Evolutionary conservation across 2,888 invertebrate species (phyloP), one percentile per base, ranked within the genome.

Genomic region (Hyalella azteca): DNA sequence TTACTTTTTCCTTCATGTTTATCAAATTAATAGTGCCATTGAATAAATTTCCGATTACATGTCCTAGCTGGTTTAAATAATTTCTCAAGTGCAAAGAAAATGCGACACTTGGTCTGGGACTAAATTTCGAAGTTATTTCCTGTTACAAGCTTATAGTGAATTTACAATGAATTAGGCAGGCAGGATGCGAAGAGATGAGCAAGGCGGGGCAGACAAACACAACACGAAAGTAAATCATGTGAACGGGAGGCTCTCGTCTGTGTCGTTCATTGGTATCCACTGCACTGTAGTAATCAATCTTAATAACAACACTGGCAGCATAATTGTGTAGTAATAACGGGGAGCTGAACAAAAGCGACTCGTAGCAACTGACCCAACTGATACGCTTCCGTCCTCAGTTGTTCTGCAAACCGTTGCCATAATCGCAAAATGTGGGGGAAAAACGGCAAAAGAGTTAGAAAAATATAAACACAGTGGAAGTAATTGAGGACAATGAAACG

Each of bases 311-410:
- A 36, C 22, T 66, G 66, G 66, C 66, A 32, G 36, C 29, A 54
- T 54, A 54, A 29, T 54, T 66, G 32, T 66, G 29, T 32, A 66
- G 19, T 32, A 36, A 19, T 66, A 66, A 66, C 66, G 32, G 66
- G 66, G 66, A 66, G 36, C 32, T 66, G 36, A 66, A 66, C 66
- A 66, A 66, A 59, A 36, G 66, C 66, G 66, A 66, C 66, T 36
- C 15, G 36, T 66, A 36, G 32, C 36, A 77, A 83, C 83, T 83
- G 81, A 83, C 83, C 83, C 83, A 78, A 83, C 83, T 77, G 83
- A 75, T 77, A 83, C 80, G 59, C 81, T 83, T 78, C 83, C 83
- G 81, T 83, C 83, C 78, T 83, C 83, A 66, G 83, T 79, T 45
- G 83, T 79, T 81, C 83, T 83, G 83, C 78, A 60, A 59, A 77